Conservation (phyloP, 2,888 invertebrate genomes). For the Diloba caeruleocephala region DNA sequence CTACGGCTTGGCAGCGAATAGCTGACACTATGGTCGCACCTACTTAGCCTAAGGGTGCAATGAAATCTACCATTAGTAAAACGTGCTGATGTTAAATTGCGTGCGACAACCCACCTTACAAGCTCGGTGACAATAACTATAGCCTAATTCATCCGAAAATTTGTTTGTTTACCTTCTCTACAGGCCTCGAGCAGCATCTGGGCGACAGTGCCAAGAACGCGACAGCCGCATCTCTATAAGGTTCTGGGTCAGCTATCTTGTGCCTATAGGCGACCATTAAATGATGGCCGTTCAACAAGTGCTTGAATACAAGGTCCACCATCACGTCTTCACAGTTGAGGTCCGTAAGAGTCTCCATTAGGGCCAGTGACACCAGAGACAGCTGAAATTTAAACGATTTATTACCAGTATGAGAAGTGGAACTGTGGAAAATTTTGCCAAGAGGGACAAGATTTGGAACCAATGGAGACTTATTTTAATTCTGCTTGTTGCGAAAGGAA, state of each 20-base stretch:
- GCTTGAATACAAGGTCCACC: slow-evolving; percentile 96
- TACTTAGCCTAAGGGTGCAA: too few species aligned
- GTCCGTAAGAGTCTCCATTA: slow-evolving; percentile 97
- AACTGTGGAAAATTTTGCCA: too few species aligned
- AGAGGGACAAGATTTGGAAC: too few species aligned
- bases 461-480: too few species aligned
- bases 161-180: slow-evolving; percentile 68
- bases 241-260: slow-evolving; percentile 73
- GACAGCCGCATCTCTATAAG: slow-evolving; percentile 78
- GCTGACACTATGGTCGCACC: too few species aligned
- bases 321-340: slow-evolving; percentile 99
- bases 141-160: too few species aligned
- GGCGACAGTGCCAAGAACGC: slow-evolving; percentile 89
- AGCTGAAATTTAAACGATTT: slow-evolving; percentile 84
- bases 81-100: too few species aligned
- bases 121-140: too few species aligned
- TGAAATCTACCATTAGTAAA: too few species aligned
- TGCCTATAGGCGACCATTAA: slow-evolving; percentile 71
- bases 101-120: too few species aligned
- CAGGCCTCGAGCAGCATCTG: slow-evolving; percentile 85
- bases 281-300: slow-evolving; percentile 89
- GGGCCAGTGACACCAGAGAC: slow-evolving; percentile 95
- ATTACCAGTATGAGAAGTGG: background rate
- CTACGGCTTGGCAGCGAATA: too few species aligned
- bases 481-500: too few species aligned